Evolutionary conservation across 1,140 invertebrate genomes (phyloP), one percentile per base, ranked within the genome.

Genomic region (Aphidius ervi): DNA sequence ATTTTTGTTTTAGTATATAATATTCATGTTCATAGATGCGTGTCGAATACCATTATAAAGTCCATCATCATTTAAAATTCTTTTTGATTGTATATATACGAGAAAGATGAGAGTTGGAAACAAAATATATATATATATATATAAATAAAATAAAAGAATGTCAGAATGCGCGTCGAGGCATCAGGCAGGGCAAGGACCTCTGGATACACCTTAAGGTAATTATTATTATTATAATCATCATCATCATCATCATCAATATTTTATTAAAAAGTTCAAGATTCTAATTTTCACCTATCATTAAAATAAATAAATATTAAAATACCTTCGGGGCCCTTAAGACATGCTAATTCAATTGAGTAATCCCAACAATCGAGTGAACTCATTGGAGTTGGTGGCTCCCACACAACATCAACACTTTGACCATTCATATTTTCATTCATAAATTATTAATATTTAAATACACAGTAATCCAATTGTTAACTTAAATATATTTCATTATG

Each of bases 321-420:
- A 90, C 87, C 87, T 88, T 88, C 82, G 59, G 85, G 84, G 66
- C 86, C 84, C 72, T 87, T 83, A 66, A 91, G 81, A 76, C 87
- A 89, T 74, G 90, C 88, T 70, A 91, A 73, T 72, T 91, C 88
- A 62, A 91, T 87, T 20, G 87, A 87, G 72, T 91, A 91, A 81
- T 91, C 89, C 90, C 89, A 92, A 69, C 84, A 85, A 68, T 91
- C 89, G 72, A 91, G 74, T 4, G 88, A 89, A 69, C 85, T 88
- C 58, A 88, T 76, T 58, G 84, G 72, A 3, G 73, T 66, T 48
- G 68, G 63, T 6, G 73, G 69, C 23, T 77, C 77, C 75, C 76
- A 79, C 39, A 76, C 76, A 42, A 77, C 66, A 50, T 78, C 74
- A 48, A 73, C 64, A 59, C 69, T 71, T 1, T 64, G 70, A 23